Evolutionary conservation across 2,797 vertebrate genomes (phyloP).

Genomic region (Crocodylus rhombifer): DNA sequence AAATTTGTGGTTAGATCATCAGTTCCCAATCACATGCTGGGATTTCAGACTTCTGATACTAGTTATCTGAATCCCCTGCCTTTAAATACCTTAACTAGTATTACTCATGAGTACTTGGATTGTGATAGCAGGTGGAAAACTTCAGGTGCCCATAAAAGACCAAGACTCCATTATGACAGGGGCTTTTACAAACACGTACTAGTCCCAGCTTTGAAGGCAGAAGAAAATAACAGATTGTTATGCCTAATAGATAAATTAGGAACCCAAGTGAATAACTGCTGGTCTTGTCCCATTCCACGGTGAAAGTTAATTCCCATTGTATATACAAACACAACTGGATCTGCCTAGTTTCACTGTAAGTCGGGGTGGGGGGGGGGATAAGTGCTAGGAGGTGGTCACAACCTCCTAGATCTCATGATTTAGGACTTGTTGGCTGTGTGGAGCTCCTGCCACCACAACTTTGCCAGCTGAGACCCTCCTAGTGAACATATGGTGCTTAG

Average conservation of each 20-base stretch:
- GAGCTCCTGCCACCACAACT: no score
- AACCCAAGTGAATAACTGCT: background rate
- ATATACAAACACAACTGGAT: background rate
- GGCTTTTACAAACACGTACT: background rate
- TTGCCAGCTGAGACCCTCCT: no score
- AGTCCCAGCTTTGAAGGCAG: fast-evolving
- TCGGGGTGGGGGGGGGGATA: background rate
- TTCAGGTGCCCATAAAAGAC: fast-evolving
- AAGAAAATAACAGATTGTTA: background rate
- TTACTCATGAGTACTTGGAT: slow-evolving; percentile 12
- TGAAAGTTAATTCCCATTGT: background rate
- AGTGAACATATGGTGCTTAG: no score
- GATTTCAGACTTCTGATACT: slow-evolving; percentile 3
- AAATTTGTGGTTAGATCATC: slow-evolving; percentile 61
- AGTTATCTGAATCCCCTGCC: slow-evolving; percentile 3
- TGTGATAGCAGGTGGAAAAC: background rate
- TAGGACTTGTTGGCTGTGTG: no score
- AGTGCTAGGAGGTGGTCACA: background rate
- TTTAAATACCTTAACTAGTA: slow-evolving; percentile 24
- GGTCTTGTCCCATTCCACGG: background rate
- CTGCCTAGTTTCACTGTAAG: background rate
- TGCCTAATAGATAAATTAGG: background rate
- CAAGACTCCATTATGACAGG: fast-evolving
- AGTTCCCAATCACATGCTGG: slow-evolving; percentile 34
- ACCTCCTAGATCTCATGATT: background rate